phyloP scores from a whole-genome alignment of 2,797 vertebrate species.

The Spinus olivaceus region DNA sequence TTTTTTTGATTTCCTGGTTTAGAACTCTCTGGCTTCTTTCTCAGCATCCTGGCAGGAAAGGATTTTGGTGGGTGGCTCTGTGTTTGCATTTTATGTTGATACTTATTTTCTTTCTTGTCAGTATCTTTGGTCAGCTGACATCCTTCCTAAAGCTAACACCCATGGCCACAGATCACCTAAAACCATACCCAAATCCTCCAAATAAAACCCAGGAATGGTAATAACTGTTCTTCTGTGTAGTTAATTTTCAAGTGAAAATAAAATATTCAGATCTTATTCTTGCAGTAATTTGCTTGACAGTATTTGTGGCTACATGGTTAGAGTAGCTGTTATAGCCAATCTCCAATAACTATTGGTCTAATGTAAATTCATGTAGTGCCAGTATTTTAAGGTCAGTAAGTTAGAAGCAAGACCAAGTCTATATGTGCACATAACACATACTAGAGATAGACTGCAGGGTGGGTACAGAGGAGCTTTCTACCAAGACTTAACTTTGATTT shows the following conservation, averaged over 20 bases:
- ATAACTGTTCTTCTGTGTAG: background rate
- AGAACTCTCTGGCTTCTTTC: background rate
- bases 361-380: background rate
- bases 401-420: background rate
- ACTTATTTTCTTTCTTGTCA: background rate
- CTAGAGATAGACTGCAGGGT: background rate
- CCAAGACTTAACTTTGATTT: background rate
- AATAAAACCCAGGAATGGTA: background rate
- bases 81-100: background rate
- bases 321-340: background rate
- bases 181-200: background rate
- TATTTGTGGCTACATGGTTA: background rate
- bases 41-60: background rate
- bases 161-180: background rate
- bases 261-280: background rate
- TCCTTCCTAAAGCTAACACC: background rate
- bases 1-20: background rate
- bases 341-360: background rate
- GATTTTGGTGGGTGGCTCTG: background rate
- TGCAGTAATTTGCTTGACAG: background rate
- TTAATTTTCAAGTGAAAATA: background rate
- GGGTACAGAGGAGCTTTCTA: background rate
- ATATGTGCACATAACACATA: background rate
- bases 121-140: background rate
- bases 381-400: background rate